Conservation (phyloP, 2,888 invertebrate genomes). For the Troides helena region DNA sequence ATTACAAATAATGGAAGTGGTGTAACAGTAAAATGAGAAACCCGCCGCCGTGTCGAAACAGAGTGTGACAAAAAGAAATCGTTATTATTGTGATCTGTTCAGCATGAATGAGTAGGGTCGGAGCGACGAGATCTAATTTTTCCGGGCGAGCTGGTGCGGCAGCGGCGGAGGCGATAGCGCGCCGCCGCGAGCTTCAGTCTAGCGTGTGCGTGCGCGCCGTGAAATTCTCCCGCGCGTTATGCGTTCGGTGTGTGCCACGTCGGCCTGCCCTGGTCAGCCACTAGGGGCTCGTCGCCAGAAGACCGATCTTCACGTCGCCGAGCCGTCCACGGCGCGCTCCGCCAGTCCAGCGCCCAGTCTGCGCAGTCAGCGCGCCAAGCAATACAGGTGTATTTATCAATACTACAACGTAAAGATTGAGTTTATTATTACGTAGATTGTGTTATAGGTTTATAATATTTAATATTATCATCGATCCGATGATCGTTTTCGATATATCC, state of each 20-base stretch:
- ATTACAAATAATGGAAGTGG: conserved; percentile 34
- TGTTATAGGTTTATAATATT: neutral
- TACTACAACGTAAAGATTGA: neutral
- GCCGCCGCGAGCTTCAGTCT: conserved; percentile 60
- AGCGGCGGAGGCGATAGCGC: conserved; percentile 58
- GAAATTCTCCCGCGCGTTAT: conserved; percentile 70
- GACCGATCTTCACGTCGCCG: conserved; percentile 75
- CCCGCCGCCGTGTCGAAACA: conserved; percentile 50
- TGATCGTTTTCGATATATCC: conserved; percentile 15
- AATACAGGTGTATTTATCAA: conserved; percentile 64
- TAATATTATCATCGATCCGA: neutral
- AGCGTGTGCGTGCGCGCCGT: conserved; percentile 75
- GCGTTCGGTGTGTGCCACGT: conserved; percentile 59
- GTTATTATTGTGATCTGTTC: conserved; percentile 64
- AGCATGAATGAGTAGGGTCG: conserved; percentile 76
- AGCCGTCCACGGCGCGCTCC: conserved; percentile 60
- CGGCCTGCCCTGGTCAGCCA: conserved; percentile 37
- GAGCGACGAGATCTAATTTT: conserved; percentile 70
- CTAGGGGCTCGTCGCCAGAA: conserved; percentile 81
- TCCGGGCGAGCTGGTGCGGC: conserved; percentile 59
- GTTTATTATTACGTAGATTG: neutral
- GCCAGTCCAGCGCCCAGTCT: conserved; percentile 78
- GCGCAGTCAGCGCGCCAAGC: conserved; percentile 73
- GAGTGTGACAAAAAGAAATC: conserved; percentile 74
- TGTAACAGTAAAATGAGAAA: conserved; percentile 41